Evolutionary conservation across 2,113 vertebrate species (phyloP), one percentile per base, ranked within the genome.

Genomic region (Ptilorrhoa leucosticta): DNA sequence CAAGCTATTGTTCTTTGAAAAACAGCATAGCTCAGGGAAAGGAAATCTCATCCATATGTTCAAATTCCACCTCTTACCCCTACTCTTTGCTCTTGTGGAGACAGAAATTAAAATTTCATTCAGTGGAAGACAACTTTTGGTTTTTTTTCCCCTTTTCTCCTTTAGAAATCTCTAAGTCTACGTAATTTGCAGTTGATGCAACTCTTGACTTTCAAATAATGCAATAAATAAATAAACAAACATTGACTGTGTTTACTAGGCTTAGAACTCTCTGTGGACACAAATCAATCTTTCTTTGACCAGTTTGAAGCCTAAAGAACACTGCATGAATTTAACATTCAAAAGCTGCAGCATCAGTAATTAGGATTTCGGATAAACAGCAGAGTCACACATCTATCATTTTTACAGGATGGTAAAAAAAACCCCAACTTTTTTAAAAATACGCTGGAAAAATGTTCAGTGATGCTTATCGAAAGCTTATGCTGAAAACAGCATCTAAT

Each of bases 391-490:
- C 81, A 90, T 95, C 94, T 92, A 93, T 96, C 87, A 65, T 92
- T 96, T 96, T 77, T 89, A 91, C 85, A 89, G 94, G 91, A 87
- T 10, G 40, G 71, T 30, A 54, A 73, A 79, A 79, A 58, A 79
- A 57, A 6, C 0, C 16, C 48, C 57, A 83, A 58, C 85, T 96
- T 93, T 83, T 89, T 21, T 16, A 76, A 91, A 86, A 92, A 93
- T 68, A 89, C 18, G 42, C 95, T 93, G 88, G 95, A 94, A 96
- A 96, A 83, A 87, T 95, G 91, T 73, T 96, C 97, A 92, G 91
- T 66, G 89, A 95, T 95, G 97, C 95, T 94, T 82, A 89, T 93
- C 93, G 42, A 64, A 85, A 84, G 92, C 92, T 83, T 90, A 75
- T 92, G 95, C 72, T 66, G 50, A 83, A 94, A 93, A 88, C 82